phyloP scores from a whole-genome alignment of 2,113 vertebrate species.

The Ceyx cyanopectus region DNA sequence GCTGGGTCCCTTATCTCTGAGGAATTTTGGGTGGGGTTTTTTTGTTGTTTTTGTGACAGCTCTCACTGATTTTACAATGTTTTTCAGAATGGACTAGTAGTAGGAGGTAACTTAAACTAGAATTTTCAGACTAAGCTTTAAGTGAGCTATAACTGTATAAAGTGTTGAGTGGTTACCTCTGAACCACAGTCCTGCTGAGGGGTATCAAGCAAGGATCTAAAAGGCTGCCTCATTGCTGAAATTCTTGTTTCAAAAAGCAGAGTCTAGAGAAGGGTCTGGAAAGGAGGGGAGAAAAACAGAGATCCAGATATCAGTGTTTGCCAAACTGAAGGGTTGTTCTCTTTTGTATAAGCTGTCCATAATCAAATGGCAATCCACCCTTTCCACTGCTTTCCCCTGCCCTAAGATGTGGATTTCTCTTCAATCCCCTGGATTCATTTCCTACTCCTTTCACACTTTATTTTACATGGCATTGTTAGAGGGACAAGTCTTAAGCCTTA shows the following conservation, averaged over 20 bases:
- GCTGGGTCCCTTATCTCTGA: neutral
- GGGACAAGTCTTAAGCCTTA: neutral
- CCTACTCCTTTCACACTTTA: neutral
- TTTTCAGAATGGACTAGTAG: neutral
- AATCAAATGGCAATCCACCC: neutral
- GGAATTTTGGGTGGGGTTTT: neutral
- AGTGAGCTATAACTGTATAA: neutral
- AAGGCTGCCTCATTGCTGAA: neutral
- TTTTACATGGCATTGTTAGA: neutral
- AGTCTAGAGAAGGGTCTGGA: neutral
- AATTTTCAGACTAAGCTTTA: neutral
- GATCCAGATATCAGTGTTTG: neutral
- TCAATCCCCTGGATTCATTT: fast-evolving
- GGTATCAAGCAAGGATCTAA: neutral
- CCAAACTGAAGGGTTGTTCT: neutral
- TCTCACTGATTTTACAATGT: neutral
- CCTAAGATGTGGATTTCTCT: neutral
- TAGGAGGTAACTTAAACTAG: neutral
- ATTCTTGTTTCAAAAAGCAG: neutral
- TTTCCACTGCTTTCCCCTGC: neutral
- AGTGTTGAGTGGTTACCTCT: neutral
- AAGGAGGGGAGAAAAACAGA: neutral
- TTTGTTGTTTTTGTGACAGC: neutral
- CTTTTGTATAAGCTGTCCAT: neutral
- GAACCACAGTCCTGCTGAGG: neutral